Conservation (phyloP, 2,888 invertebrate species). For the Syritta pipiens region DNA sequence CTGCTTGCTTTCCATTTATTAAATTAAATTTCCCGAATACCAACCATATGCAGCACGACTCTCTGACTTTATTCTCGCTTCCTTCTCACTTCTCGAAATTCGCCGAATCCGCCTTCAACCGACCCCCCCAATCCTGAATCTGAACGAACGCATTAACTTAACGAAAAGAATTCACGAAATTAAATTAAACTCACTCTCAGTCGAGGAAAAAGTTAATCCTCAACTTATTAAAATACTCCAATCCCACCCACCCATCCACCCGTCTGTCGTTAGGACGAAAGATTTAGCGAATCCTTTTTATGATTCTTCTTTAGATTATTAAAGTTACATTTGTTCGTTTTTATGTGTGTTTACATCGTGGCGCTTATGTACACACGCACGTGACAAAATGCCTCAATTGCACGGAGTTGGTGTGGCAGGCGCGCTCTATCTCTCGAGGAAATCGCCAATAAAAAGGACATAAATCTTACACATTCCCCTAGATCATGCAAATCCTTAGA, state of each 20-base stretch:
- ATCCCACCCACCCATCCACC: not conserved
- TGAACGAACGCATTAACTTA: constrained; percentile 1
- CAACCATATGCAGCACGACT: too few relatives aligned
- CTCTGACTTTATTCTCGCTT: too few relatives aligned
- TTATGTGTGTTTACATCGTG: constrained; percentile 23
- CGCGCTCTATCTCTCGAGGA: constrained; percentile 20
- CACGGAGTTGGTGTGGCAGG: not conserved
- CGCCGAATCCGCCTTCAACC: too few relatives aligned
- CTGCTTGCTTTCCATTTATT: too few relatives aligned
- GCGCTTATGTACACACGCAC: constrained; percentile 15
- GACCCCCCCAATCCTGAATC: too few relatives aligned
- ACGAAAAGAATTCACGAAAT: constrained; percentile 2
- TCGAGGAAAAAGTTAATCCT: not conserved
- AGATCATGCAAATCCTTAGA: constrained; percentile 31
- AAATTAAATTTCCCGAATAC: too few relatives aligned
- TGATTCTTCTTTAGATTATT: constrained; percentile 24
- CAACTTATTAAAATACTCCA: constrained; percentile 21
- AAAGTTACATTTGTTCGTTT: constrained; percentile 24
- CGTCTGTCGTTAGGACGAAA: not conserved
- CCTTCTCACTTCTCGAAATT: too few relatives aligned
- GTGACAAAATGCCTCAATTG: constrained; percentile 29
- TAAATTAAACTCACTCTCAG: constrained; percentile 9
- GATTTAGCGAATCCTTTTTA: constrained; percentile 7
- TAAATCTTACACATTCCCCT: constrained; percentile 35
- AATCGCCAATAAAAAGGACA: constrained; percentile 43